These are phyloP conservation scores for Acleris emargana DNA, from an alignment of 2,888 invertebrate genomes.

Conservation along the genomic window DNA sequence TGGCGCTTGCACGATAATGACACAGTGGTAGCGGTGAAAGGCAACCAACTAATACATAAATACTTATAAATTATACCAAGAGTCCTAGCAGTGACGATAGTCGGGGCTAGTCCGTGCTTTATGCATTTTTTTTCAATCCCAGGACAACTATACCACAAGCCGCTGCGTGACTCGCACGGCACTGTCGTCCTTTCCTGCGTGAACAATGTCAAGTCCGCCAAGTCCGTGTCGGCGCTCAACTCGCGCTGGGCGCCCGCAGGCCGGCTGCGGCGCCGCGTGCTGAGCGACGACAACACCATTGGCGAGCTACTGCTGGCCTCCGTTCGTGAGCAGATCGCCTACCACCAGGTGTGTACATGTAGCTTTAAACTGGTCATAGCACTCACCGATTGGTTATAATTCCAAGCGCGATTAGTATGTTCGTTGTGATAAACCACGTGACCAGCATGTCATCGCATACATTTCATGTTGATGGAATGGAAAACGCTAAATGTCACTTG, in stretches of 20 bases:
- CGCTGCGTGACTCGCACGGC: slow-evolving; percentile 94
- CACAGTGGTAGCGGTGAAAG: too few species aligned
- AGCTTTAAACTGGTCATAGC: neutral
- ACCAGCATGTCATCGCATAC: too few species aligned
- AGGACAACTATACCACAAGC: slow-evolving; percentile 96
- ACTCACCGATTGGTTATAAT: too few species aligned
- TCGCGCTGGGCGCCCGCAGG: slow-evolving; percentile 96
- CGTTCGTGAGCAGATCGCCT: slow-evolving; percentile 90
- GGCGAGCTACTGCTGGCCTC: slow-evolving; percentile 93
- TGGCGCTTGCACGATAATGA: too few species aligned
- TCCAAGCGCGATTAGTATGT: too few species aligned
- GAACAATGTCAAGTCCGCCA: slow-evolving; percentile 89
- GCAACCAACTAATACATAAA: too few species aligned
- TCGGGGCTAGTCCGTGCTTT: too few species aligned
- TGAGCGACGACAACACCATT: slow-evolving; percentile 89
- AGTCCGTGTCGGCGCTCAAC: slow-evolving; percentile 94
- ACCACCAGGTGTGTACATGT: slow-evolving; percentile 75
- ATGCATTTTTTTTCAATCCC: slow-evolving; percentile 27
- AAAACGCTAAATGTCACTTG: too few species aligned
- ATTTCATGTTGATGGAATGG: too few species aligned
- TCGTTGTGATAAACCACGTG: too few species aligned
- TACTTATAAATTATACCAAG: too few species aligned
- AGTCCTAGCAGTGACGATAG: too few species aligned
- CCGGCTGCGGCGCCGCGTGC: slow-evolving; percentile 91
- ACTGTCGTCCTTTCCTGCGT: slow-evolving; percentile 95